These are phyloP conservation scores for Lates calcarifer DNA, from an alignment of 2,113 vertebrate species.

Conservation along the genomic window DNA sequence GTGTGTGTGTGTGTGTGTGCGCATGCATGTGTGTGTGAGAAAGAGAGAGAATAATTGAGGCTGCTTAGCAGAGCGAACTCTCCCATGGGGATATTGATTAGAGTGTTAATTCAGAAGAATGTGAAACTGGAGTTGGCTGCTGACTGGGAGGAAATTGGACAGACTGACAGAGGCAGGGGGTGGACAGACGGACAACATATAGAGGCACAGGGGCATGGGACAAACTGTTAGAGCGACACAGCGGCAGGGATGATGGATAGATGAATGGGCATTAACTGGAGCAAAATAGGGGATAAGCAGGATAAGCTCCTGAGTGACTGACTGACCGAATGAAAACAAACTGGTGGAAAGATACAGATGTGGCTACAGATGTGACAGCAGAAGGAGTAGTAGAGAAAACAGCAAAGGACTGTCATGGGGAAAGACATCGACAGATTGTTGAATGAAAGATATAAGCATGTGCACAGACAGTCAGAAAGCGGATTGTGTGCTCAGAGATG, in stretches of 20 bases:
- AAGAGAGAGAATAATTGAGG: slow-evolving; percentile 63
- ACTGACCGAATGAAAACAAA: slow-evolving; percentile 50
- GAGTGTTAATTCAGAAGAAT: slow-evolving; percentile 77
- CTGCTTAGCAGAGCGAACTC: slow-evolving; percentile 69
- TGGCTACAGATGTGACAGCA: slow-evolving; percentile 56
- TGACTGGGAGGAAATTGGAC: slow-evolving; percentile 73
- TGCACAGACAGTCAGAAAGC: not conserved
- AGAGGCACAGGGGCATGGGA: slow-evolving; percentile 14
- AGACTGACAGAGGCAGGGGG: slow-evolving; percentile 62
- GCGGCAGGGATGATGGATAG: slow-evolving; percentile 57
- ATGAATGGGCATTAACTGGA: slow-evolving; percentile 64
- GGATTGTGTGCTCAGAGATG: slow-evolving; percentile 4
- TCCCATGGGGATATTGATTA: slow-evolving; percentile 80
- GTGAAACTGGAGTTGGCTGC: slow-evolving; percentile 71
- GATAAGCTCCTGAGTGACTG: slow-evolving; percentile 61
- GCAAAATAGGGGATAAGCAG: slow-evolving; percentile 65
- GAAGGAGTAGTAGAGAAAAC: slow-evolving; percentile 21
- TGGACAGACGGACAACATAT: slow-evolving; percentile 27
- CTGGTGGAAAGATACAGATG: slow-evolving; percentile 61
- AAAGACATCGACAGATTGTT: slow-evolving; percentile 33
- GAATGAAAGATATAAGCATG: slow-evolving; percentile 15
- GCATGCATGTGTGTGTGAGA: slow-evolving; percentile 8
- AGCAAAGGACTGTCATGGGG: slow-evolving; percentile 16
- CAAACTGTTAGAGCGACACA: slow-evolving; percentile 34
- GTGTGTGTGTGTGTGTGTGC: slow-evolving; percentile 46